Base-by-base conservation (phyloP, 2,888 invertebrate species). In the Saturnia japonica region DNA sequence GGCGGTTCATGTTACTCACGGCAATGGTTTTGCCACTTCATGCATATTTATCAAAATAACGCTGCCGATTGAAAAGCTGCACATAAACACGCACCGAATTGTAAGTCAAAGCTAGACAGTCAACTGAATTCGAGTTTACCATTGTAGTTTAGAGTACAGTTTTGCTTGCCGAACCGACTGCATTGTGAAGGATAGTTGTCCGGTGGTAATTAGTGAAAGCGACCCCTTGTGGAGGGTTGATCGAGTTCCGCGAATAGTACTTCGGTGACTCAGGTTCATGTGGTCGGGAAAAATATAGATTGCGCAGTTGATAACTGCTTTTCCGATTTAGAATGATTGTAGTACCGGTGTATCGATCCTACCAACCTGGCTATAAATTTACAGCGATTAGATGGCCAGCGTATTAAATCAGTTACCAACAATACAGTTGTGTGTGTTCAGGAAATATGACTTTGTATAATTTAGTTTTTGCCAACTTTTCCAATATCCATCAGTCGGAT, bases 11-110 rank as follows among this genome's bases (percentile, higher is more conserved):
- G 90, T 91, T 90, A 90, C 89, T 88, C 87, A 84, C 86, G 87
- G 86, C 83, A 85, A 85, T 86, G 86, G 90, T 90, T 92, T 91
- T 86, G 89, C 89, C 83, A 85, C 87, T 91, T 92, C 92, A 93
- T 94, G 90, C 93, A 94, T 94, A 94, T 94, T 93, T 93, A 93
- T 93, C 92, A 91, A 92, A 93, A 93, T 92, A 93, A 91, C 91
- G 90, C 88, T 86, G 89, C 87, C 92, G 93, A 93, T 93, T 93
- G 93, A 92, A 93, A 93, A 90, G 91, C 88, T 93, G 92, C 91
- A 93, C 91, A 92, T 88, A 91, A 91, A 92, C 93, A 92, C 91
- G 91, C 91, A 92, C 86, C 80, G 86, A 88, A 89, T 86, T 86
- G 88, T 87, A 86, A 85, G 85, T 86, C 83, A 83, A 82, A 74